These are phyloP conservation scores for Akabosia matsudoensis DNA, from an alignment of 1,140 invertebrate genomes.

Conservation along the genomic window DNA sequence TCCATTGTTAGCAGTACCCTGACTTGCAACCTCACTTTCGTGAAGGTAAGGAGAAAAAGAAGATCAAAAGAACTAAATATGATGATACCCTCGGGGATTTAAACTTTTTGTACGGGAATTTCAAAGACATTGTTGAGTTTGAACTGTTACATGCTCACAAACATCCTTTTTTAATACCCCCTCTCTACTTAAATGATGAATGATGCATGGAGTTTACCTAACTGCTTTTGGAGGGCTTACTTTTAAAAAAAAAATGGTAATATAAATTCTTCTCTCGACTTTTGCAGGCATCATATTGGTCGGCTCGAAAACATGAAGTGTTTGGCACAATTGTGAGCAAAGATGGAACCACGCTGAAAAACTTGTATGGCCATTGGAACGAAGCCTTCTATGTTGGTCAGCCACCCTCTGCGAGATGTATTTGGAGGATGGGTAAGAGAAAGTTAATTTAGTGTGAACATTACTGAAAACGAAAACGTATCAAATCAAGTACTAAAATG, in stretches of 20 bases:
- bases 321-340: conserved; percentile 63
- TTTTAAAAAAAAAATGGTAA: not conserved
- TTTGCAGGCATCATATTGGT: conserved; percentile 71
- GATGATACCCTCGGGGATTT: not conserved
- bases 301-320: conserved; percentile 72
- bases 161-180: too few species aligned
- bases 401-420: conserved; percentile 65
- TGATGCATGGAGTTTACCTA: not conserved
- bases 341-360: conserved; percentile 61
- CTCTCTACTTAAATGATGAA: conserved; percentile 15
- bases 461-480: not conserved
- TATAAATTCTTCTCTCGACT: not conserved
- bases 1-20: conserved; percentile 62
- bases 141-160: not conserved
- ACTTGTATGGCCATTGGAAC: conserved; percentile 77
- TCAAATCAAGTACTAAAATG: not conserved
- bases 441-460: too few species aligned
- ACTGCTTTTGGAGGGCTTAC: not conserved
- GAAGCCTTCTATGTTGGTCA: conserved; percentile 74
- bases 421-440: conserved; percentile 68
- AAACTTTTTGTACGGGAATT: not conserved
- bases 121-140: too few species aligned
- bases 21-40: conserved; percentile 74
- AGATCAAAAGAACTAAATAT: not conserved
- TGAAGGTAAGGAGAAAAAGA: conserved; percentile 60